phyloP scores from a whole-genome alignment of 1,140 invertebrate genomes.

The Copidosoma floridanum region DNA sequence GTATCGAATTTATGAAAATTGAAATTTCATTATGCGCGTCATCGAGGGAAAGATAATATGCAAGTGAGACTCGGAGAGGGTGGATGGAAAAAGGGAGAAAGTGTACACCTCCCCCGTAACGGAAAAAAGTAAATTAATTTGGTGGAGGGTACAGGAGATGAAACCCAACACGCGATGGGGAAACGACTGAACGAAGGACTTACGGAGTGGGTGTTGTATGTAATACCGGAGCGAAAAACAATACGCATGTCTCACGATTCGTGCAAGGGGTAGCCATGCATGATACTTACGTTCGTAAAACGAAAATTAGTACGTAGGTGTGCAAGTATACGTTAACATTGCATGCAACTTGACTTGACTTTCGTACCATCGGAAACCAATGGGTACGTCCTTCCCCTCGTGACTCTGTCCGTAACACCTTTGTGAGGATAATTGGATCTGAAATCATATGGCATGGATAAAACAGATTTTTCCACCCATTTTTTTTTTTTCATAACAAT shows the following conservation, averaged over 20 bases:
- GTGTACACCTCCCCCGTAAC: slow-evolving; percentile 35
- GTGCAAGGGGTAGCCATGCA: slow-evolving; percentile 1
- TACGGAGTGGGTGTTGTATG: neutral
- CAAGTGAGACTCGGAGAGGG: too few species aligned
- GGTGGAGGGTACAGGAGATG: slow-evolving; percentile 32
- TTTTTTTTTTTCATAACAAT: too few species aligned
- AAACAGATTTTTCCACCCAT: too few species aligned
- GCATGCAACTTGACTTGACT: slow-evolving; percentile 4
- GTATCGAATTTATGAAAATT: too few species aligned
- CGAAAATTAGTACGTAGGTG: too few species aligned
- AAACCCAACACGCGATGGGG: slow-evolving; percentile 37
- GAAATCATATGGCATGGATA: too few species aligned
- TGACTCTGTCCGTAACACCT: too few species aligned
- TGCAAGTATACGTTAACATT: slow-evolving; percentile 25
- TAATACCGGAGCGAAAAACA: slow-evolving; percentile 10
- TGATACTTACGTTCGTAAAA: slow-evolving; percentile 41
- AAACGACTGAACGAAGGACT: slow-evolving; percentile 25
- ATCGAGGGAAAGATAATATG: too few species aligned
- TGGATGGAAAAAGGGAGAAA: slow-evolving; percentile 25
- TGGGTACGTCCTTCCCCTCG: neutral
- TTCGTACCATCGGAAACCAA: neutral
- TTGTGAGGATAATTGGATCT: too few species aligned
- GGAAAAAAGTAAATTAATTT: slow-evolving; percentile 44
- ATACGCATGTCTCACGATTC: slow-evolving; percentile 8
- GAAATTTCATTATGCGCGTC: too few species aligned